Conservation (phyloP, 2,888 invertebrate species). For the Parnassius smintheus region DNA sequence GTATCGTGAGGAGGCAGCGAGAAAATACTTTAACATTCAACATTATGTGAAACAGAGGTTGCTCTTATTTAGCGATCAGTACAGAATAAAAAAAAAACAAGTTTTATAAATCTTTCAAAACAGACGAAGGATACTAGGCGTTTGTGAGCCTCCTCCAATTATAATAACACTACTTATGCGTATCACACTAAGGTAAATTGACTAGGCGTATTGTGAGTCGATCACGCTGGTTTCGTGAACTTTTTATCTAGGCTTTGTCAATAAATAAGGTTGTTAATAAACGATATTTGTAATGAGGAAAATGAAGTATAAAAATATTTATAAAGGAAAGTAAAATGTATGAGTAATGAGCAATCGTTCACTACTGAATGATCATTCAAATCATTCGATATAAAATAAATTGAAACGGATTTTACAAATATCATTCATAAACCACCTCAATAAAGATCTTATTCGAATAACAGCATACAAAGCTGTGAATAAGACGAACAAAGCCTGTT, state of each 20-base stretch:
- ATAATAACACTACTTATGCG: constrained; percentile 75
- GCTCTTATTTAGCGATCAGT: neutral
- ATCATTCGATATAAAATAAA: neutral
- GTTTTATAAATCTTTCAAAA: constrained; percentile 2
- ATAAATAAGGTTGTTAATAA: constrained; percentile 23
- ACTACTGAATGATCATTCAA: constrained; percentile 11
- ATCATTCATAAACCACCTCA: constrained; percentile 19
- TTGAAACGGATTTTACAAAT: constrained; percentile 14
- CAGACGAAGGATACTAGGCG: constrained; percentile 25
- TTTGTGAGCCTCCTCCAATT: constrained; percentile 52
- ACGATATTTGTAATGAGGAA: constrained; percentile 18
- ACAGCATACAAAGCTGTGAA: constrained; percentile 17
- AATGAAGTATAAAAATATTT: neutral
- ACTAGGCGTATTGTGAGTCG: constrained; percentile 78
- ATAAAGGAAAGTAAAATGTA: neutral
- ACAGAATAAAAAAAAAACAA: constrained; percentile 8
- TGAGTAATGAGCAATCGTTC: no score
- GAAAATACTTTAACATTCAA: constrained; percentile 31
- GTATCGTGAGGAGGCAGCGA: constrained; percentile 68
- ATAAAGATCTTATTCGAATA: constrained; percentile 7
- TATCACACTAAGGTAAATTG: constrained; percentile 82
- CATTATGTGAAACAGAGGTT: neutral
- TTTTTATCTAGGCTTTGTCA: constrained; percentile 38
- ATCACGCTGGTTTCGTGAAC: constrained; percentile 51
- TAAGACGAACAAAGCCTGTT: constrained; percentile 24